phyloP scores from a whole-genome alignment of 2,888 invertebrate genomes.

The Adelphocoris suturalis region DNA sequence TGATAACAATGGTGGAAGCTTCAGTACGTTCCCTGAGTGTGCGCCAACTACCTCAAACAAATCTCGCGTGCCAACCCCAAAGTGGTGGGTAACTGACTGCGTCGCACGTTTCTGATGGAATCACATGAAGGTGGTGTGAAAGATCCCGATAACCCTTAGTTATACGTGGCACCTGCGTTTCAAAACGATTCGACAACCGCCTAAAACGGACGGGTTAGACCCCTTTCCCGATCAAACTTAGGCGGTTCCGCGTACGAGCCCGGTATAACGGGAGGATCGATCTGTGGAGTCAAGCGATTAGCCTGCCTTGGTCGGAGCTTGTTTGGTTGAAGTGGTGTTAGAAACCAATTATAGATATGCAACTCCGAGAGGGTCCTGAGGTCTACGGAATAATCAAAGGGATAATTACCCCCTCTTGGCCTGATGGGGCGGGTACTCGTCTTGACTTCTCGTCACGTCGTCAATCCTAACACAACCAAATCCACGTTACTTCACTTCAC shows the following conservation, averaged over 20 bases:
- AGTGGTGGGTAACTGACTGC: neutral
- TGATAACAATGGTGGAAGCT: too few relatives aligned
- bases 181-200: neutral
- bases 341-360: slow-evolving; percentile 42
- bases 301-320: neutral
- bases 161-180: neutral
- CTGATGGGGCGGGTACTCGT: neutral
- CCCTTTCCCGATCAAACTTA: neutral
- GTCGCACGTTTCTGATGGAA: neutral
- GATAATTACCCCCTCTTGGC: slow-evolving; percentile 14
- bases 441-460: slow-evolving; percentile 38
- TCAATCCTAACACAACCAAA: slow-evolving; percentile 20
- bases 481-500: neutral
- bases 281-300: neutral
- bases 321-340: slow-evolving; percentile 19
- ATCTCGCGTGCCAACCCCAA: neutral
- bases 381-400: slow-evolving; percentile 10
- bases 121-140: neutral
- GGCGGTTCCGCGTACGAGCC: neutral
- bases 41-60: too few relatives aligned
- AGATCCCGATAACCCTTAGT: neutral
- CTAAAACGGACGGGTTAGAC: neutral
- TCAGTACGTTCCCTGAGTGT: too few relatives aligned
- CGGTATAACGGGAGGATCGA: neutral
- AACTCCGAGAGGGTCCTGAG: slow-evolving; percentile 33